A percentile compares a stretch with the other conserved stretches of the same genome.
These are phyloP conservation scores for Reticulitermes lucifugus DNA, from an alignment of 2,888 invertebrate species.

Conservation along the genomic window DNA sequence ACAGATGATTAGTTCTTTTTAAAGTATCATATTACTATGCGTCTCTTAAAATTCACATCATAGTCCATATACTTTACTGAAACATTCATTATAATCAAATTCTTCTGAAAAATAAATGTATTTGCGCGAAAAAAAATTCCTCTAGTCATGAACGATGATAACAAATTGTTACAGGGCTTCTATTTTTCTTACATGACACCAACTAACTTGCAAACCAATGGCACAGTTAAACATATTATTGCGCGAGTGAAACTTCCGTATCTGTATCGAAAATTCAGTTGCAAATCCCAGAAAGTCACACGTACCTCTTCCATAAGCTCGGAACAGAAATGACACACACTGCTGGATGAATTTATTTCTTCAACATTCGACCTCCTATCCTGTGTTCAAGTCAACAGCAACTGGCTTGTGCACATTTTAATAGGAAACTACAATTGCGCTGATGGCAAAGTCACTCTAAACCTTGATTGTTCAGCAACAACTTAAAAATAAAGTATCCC, in stretches of 20 bases:
- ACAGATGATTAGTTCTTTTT: slow-evolving; percentile 25
- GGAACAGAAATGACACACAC: neutral
- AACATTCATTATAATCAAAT: neutral
- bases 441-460: neutral
- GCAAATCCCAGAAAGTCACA: neutral
- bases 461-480: neutral
- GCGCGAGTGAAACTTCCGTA: neutral
- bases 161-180: neutral
- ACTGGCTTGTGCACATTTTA: too few species aligned
- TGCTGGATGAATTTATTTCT: too few species aligned
- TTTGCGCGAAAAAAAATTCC: neutral
- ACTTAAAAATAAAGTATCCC: neutral
- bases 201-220: slow-evolving; percentile 4
- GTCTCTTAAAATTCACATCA: neutral
- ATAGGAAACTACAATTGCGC: neutral
- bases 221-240: neutral
- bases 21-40: neutral
- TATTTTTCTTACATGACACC: neutral
- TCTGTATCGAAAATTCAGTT: neutral
- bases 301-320: neutral
- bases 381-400: too few species aligned
- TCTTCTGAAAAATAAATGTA: neutral
- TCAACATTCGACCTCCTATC: too few species aligned
- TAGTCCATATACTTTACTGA: slow-evolving; percentile 2
- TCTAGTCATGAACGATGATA: neutral